Base-by-base conservation (phyloP, 23 tunicate genomes). In the Styela plicata region DNA sequence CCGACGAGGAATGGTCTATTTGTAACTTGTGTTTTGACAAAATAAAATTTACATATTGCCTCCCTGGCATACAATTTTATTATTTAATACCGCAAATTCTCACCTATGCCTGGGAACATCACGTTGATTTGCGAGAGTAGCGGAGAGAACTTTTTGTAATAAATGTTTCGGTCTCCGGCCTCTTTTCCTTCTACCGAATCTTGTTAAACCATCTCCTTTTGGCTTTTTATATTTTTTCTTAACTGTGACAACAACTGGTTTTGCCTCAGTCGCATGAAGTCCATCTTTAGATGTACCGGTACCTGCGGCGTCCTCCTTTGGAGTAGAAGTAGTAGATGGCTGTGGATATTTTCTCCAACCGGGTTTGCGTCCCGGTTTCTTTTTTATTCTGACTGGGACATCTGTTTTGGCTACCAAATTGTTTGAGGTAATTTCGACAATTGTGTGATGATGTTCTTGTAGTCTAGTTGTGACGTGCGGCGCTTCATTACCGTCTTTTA, bases 311-410 rank as follows among this genome's bases (percentile, higher is more conserved):
- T 68, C 73, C n/a, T n/a, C n/a, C n/a, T n/a, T n/a, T 44, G 57
- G 57, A 13, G 10, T 13, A 5, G 7, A 5, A 7, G 13, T 44
- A 7, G 13, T 7, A 21, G 24, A 28, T 32, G 3, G 77, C 33
- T 24, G 63, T 21, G 30, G 67, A 17, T 52, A 53, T 44, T 76
- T 76, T 44, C 81, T 36, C 66, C 81, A 53, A 19, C 81, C 81
- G 10, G 65, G 81, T 53, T 76, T 76, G 7, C 81, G 64, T 7
- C 81, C 81, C 22, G 81, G 81, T 53, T 76, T 76, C 53, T 76
- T 76, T 2, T 44, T 52, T 16, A 76, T 18, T 76, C 44, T 76
- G 27, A 44, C 21, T 7, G 64, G 64, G 13, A 0, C 24, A 0
- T 52, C 64, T 25, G 1, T 18, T 1, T 44, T 53, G 21, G 81